Evolutionary conservation across 1,140 invertebrate genomes (phyloP).

Genomic region (Drosophila kohkoa): DNA sequence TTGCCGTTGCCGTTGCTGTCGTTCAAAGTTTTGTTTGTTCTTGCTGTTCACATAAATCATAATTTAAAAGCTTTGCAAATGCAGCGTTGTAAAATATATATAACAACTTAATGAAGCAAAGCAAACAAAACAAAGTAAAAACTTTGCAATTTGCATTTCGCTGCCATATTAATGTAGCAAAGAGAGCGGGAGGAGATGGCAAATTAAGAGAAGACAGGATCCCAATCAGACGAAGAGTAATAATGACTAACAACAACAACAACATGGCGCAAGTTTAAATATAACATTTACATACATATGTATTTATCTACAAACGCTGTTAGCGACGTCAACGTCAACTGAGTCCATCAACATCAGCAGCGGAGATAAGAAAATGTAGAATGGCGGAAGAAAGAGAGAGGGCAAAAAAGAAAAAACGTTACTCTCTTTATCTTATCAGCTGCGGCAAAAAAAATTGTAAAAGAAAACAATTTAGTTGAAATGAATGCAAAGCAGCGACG

Average conservation of each 20-base stretch:
- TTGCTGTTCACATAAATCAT: slow-evolving; percentile 60
- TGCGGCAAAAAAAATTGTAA: slow-evolving; percentile 12
- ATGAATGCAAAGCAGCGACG: slow-evolving; percentile 1
- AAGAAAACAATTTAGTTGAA: slow-evolving; percentile 8
- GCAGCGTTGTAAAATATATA: slow-evolving; percentile 22
- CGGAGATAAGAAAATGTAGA: slow-evolving; percentile 20
- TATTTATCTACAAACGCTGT: background rate
- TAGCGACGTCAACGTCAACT: background rate
- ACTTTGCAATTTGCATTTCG: slow-evolving; percentile 44
- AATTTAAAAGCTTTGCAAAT: slow-evolving; percentile 54
- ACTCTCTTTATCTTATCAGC: slow-evolving; percentile 53
- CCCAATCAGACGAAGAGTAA: slow-evolving; percentile 19
- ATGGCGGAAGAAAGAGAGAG: slow-evolving; percentile 1
- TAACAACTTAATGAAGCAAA: slow-evolving; percentile 51
- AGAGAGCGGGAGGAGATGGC: background rate
- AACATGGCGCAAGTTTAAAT: slow-evolving; percentile 45
- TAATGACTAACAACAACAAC: slow-evolving; percentile 15
- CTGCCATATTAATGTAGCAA: slow-evolving; percentile 11
- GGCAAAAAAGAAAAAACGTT: background rate
- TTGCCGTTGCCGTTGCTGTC: slow-evolving; percentile 30
- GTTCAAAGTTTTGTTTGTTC: slow-evolving; percentile 33
- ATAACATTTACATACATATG: slow-evolving; percentile 36
- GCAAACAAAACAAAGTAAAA: slow-evolving; percentile 27
- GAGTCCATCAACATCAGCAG: slow-evolving; percentile 15
- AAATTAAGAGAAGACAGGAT: slow-evolving; percentile 28